phyloP scores from a whole-genome alignment of 2,797 vertebrate genomes.

The Labeo calbasu region DNA sequence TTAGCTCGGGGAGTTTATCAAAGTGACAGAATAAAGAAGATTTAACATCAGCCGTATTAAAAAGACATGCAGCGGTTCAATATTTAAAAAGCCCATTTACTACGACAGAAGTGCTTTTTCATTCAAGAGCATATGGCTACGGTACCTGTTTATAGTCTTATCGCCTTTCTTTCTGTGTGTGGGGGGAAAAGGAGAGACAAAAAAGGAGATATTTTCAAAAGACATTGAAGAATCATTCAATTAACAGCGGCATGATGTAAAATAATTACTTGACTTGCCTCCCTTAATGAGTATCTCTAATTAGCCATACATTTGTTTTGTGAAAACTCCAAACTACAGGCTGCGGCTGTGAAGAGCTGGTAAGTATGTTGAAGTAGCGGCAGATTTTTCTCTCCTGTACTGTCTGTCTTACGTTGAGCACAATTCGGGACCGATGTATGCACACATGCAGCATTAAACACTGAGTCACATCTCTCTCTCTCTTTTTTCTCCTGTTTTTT shows the following conservation, averaged over 20 bases:
- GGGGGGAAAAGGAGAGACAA: conserved; percentile 75
- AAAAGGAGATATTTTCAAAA: conserved; percentile 91
- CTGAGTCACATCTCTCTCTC: conserved; percentile 85
- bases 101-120: conserved; percentile 77
- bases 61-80: conserved; percentile 79
- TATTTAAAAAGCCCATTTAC: conserved; percentile 83
- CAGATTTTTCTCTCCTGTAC: conserved; percentile 66
- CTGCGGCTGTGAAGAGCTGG: conserved; percentile 91
- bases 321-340: conserved; percentile 91
- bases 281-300: conserved; percentile 98
- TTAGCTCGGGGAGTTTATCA: conserved; percentile 73
- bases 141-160: conserved; percentile 82
- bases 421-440: conserved; percentile 91
- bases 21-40: conserved; percentile 79
- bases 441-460: conserved; percentile 92
- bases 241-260: conserved; percentile 99
- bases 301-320: conserved; percentile 99
- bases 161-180: conserved; percentile 74
- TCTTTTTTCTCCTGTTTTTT: conserved; percentile 62
- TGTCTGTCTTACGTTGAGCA: conserved; percentile 79
- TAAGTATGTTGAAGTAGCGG: conserved; percentile 85
- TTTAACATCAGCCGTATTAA: conserved; percentile 78
- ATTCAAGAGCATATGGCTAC: conserved; percentile 79
- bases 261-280: conserved; percentile 97
- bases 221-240: conserved; percentile 98